phyloP scores from a whole-genome alignment of 2,888 invertebrate species.

The Myathropa florea region DNA sequence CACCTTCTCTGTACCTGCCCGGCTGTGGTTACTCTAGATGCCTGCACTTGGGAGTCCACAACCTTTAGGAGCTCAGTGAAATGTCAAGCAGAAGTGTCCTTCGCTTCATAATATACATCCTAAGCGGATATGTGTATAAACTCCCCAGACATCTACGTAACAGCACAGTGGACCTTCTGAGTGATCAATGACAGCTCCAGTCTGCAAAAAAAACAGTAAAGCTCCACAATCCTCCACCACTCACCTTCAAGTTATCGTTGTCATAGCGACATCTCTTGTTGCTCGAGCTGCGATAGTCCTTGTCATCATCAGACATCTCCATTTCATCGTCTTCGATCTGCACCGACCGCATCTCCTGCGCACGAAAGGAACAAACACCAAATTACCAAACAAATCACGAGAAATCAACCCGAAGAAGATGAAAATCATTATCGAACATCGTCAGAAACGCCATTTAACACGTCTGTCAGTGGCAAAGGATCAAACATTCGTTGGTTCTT shows the following conservation, averaged over 20 bases:
- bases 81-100: no score
- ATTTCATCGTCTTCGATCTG: constrained; percentile 89
- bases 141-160: no score
- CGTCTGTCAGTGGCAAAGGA: constrained; percentile 28
- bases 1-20: no score
- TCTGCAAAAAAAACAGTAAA: background rate
- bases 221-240: no score
- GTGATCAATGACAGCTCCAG: background rate
- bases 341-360: constrained; percentile 79
- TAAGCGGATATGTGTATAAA: no score
- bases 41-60: no score
- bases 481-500: background rate
- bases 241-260: constrained; percentile 79
- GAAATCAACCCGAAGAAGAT: background rate
- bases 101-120: no score
- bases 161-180: no score
- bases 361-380: constrained; percentile 43
- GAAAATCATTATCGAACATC: background rate
- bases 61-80: no score
- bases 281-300: constrained; percentile 80
- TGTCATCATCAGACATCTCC: constrained; percentile 92
- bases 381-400: constrained; percentile 30
- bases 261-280: constrained; percentile 80
- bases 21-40: no score
- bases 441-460: constrained; percentile 10